Conservation (phyloP, 2,888 invertebrate genomes). For the Phaedon cochleariae region DNA sequence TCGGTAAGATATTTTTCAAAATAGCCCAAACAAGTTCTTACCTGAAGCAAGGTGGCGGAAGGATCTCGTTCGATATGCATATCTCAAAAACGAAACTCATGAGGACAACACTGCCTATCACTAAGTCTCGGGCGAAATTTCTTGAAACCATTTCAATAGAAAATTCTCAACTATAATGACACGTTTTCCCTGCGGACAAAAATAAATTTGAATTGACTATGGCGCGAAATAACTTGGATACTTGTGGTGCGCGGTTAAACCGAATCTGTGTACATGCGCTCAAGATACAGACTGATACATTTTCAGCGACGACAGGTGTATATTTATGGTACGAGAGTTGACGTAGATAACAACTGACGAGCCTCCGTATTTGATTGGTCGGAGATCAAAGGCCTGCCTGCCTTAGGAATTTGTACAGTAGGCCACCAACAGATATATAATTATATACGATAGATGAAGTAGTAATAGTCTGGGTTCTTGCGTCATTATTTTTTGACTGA, state of each 20-base stretch:
- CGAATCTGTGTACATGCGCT: not conserved
- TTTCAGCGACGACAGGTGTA: conserved; percentile 3
- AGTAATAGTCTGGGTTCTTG: too few relatives aligned
- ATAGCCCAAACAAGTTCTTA: not conserved
- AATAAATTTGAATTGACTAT: conserved; percentile 12
- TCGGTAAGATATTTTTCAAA: not conserved
- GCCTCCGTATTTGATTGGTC: conserved; percentile 14
- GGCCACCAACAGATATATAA: not conserved
- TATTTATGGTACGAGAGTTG: not conserved
- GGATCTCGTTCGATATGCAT: not conserved
- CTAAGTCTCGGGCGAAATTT: conserved; percentile 4
- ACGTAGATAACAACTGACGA: conserved; percentile 18
- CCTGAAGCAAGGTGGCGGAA: conserved; percentile 13
- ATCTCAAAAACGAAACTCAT: not conserved
- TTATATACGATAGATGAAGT: too few relatives aligned
- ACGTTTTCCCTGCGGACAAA: conserved; percentile 4
- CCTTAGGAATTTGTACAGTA: not conserved
- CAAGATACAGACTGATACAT: conserved; percentile 10
- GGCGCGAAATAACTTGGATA: conserved; percentile 4
- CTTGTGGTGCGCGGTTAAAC: not conserved
- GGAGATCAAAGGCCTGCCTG: not conserved
- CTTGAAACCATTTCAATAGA: conserved; percentile 1
- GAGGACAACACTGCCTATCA: conserved; percentile 7
- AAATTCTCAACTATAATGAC: not conserved
- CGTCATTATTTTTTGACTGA: too few relatives aligned